These are phyloP conservation scores for Burhinus bistriatus DNA, from an alignment of 2,113 vertebrate species.

Conservation along the genomic window DNA sequence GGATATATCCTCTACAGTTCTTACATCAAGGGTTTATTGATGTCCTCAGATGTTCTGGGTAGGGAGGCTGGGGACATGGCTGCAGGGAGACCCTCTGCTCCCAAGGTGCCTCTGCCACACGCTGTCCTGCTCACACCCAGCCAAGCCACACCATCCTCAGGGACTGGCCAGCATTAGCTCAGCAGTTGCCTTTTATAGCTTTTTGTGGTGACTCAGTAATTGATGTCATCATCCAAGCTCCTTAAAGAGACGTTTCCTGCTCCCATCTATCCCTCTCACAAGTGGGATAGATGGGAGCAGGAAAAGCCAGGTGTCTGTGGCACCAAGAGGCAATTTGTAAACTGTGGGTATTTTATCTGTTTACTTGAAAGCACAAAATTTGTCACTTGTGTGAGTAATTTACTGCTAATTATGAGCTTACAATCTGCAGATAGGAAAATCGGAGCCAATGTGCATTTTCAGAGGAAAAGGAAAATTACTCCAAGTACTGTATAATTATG, in stretches of 20 bases:
- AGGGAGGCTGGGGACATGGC: background rate
- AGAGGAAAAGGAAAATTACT: slow-evolving; percentile 78
- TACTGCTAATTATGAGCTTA: slow-evolving; percentile 78
- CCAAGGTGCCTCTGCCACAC: background rate
- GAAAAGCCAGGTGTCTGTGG: slow-evolving; percentile 67
- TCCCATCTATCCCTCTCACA: background rate
- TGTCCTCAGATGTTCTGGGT: background rate
- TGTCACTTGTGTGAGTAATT: slow-evolving; percentile 81
- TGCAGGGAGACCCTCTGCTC: background rate
- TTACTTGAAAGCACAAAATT: slow-evolving; percentile 80
- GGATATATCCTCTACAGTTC: background rate
- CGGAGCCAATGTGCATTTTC: slow-evolving; percentile 75
- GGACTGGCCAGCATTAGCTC: background rate
- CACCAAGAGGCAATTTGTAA: slow-evolving; percentile 71
- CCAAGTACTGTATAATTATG: slow-evolving; percentile 76
- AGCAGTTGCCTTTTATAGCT: background rate
- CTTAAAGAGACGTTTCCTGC: background rate
- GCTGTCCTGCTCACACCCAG: background rate
- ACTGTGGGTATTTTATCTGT: slow-evolving; percentile 75
- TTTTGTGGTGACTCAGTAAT: background rate
- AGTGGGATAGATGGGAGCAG: slow-evolving; percentile 19
- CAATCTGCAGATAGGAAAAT: slow-evolving; percentile 81
- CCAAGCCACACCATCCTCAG: background rate
- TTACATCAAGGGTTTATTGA: background rate
- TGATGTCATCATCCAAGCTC: background rate